phyloP scores from a whole-genome alignment of 2,113 vertebrate species.

The Eretmochelys imbricata region DNA sequence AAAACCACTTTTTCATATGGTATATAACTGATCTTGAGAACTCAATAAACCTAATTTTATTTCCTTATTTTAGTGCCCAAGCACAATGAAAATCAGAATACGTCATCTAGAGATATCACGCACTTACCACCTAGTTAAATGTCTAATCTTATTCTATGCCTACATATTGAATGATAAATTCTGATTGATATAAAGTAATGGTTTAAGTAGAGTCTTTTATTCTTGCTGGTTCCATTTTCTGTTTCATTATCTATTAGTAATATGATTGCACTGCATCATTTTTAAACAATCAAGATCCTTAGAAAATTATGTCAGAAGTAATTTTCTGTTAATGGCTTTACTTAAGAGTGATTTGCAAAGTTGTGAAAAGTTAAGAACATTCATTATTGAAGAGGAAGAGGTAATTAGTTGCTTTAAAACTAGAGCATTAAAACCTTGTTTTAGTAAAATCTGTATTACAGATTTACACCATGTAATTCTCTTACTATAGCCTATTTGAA shows the following conservation, averaged over 20 bases:
- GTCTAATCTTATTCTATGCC: neutral
- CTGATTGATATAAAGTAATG: neutral
- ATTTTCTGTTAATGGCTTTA: neutral
- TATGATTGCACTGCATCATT: neutral
- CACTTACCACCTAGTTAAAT: neutral
- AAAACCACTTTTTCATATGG: neutral
- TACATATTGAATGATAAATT: neutral
- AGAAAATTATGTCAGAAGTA: neutral
- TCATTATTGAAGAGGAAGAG: neutral
- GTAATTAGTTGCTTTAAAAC: neutral
- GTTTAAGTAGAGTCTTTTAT: neutral
- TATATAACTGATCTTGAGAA: neutral
- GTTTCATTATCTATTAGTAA: neutral
- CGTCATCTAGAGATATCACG: neutral
- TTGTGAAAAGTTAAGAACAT: neutral
- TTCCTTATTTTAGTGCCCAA: neutral
- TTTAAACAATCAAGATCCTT: neutral
- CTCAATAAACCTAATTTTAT: neutral
- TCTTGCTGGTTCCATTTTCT: neutral
- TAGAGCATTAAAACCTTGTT: neutral
- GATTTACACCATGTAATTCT: neutral
- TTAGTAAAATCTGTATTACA: neutral
- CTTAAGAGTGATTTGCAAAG: neutral
- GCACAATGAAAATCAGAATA: neutral
- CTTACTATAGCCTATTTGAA: neutral